Conservation (phyloP, 2,888 invertebrate genomes). For the Barypeithes pellucidus region DNA sequence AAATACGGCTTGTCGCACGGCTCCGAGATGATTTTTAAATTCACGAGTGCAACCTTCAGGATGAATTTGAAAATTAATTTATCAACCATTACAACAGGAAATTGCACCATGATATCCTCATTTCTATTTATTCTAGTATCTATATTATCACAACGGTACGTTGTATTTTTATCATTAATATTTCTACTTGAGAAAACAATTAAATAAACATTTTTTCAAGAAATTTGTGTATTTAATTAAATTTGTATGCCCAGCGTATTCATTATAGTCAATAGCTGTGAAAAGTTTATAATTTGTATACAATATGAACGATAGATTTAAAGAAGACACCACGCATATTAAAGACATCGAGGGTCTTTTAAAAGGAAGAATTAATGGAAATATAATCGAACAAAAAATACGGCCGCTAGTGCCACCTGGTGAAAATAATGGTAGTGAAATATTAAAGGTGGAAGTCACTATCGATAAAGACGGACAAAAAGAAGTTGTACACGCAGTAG, state of each 20-base stretch:
- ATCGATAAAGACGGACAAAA: conserved; percentile 60
- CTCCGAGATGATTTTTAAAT: too few species aligned
- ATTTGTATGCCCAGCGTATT: neutral
- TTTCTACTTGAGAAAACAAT: too few species aligned
- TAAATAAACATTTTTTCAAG: too few species aligned
- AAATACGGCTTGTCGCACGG: too few species aligned
- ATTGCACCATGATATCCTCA: too few species aligned
- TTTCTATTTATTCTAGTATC: too few species aligned
- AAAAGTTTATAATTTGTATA: neutral
- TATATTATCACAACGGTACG: too few species aligned
- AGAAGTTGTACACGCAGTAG: conserved; percentile 69
- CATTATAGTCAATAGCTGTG: too few species aligned
- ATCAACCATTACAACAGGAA: too few species aligned
- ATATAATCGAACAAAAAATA: conserved; percentile 35
- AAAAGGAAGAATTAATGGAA: conserved; percentile 14
- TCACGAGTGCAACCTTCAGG: too few species aligned
- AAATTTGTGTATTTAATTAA: neutral
- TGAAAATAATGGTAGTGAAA: conserved; percentile 76
- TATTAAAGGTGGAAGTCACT: conserved; percentile 68
- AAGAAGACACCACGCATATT: conserved; percentile 38
- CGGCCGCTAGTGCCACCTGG: conserved; percentile 71
- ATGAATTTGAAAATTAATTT: too few species aligned
- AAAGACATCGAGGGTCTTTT: conserved; percentile 37
- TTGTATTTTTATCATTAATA: too few species aligned
- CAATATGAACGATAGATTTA: conserved; percentile 24